Percentiles rank a stretch among this genome's conserved stretches.
Evolutionary conservation across 2,888 invertebrate species (phyloP).

Genomic region (Gastracanthus pulcherrimus): DNA sequence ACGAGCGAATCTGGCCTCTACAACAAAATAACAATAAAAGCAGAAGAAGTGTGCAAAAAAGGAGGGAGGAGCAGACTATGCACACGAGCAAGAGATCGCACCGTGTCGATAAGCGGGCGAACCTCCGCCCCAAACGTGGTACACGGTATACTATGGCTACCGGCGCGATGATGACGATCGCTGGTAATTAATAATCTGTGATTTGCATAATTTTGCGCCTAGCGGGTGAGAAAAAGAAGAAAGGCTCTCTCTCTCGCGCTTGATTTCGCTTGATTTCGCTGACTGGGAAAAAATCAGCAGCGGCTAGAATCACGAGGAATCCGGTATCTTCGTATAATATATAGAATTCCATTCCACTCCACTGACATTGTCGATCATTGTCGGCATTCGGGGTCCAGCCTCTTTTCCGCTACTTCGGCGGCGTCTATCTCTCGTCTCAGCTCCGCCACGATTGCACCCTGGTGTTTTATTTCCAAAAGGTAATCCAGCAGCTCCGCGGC

Average conservation of each 20-base stretch:
- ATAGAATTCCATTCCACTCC: not conserved
- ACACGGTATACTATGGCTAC: not conserved
- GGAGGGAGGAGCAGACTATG: not conserved
- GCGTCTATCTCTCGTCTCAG: not conserved
- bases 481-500: constrained; percentile 63
- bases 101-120: not conserved
- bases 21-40: not conserved
- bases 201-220: not conserved
- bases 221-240: not conserved
- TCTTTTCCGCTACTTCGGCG: not conserved
- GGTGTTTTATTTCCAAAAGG: constrained; percentile 55
- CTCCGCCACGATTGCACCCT: not conserved
- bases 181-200: not conserved
- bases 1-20: not conserved
- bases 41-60: not conserved
- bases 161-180: not conserved
- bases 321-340: not conserved
- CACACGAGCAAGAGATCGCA: not conserved
- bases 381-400: not conserved
- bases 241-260: not conserved
- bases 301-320: not conserved
- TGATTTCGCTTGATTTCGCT: not conserved
- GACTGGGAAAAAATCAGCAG: not conserved
- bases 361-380: not conserved
- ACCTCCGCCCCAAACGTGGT: not conserved